Base-by-base conservation (phyloP, 2,113 vertebrate species). In the Solea solea region DNA sequence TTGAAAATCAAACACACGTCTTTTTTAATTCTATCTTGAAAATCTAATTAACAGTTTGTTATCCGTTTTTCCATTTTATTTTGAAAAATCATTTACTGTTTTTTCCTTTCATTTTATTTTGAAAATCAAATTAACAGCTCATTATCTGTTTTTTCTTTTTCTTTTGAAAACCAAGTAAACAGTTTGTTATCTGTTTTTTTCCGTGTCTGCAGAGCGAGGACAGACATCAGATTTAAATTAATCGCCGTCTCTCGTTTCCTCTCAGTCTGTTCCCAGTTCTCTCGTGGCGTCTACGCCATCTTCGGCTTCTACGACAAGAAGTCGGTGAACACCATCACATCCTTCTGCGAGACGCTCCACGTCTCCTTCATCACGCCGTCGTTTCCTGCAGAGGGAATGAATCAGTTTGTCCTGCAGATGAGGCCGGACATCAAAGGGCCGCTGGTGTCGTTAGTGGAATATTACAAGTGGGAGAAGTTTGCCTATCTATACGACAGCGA, bases 241-340 rank as follows among this genome's bases (percentile, higher is more conserved):
- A 45, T 48, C 45, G 1, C 45, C 12, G 11, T 12, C 45, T 10
- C 45, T 48, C 45, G 7, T 13, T 10, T 8, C 12, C 45, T 48
- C 12, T 4, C 45, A 99, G 97, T 99, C 89, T 99, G 97, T 86
- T 99, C 97, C 71, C 97, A 99, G 93, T 99, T 98, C 93, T 98
- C 97, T 78, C 95, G 97, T 89, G 97, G 97, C 58, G 97, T 99
- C 69, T 99, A 97, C 80, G 97, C 97, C 83, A 98, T 99, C 88
- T 99, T 99, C 91, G 97, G 97, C 84, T 99, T 99, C 93, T 99
- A 99, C 15, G 97, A 99, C 90, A 99, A 99, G 95, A 99, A 99
- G 92, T 98, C 97, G 55, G 97, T 99, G 83, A 98, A 99, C 92
- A 99, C 97, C 78, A 98, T 99, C 88, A 99, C 97, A 1, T 99